phyloP scores from a whole-genome alignment of 2,113 vertebrate species.

The Ameiurus melas region DNA sequence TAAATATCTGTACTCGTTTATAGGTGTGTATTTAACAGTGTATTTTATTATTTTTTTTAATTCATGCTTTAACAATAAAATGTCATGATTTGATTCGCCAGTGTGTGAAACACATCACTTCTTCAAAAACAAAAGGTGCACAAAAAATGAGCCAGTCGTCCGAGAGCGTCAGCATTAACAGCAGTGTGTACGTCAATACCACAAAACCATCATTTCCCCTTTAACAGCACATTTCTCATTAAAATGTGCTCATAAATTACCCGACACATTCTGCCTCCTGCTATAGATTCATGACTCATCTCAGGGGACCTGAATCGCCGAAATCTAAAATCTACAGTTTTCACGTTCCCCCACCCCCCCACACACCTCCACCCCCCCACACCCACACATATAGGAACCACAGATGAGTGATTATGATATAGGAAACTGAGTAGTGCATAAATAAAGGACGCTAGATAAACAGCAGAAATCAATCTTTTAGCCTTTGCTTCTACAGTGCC shows the following conservation, averaged over 20 bases:
- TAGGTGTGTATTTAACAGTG: not conserved
- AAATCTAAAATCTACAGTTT: slow-evolving; percentile 59
- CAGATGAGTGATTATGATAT: slow-evolving; percentile 56
- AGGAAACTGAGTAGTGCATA: slow-evolving; percentile 57
- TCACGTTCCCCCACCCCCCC: not conserved
- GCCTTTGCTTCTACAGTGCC: slow-evolving; percentile 21
- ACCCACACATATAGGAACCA: slow-evolving; percentile 54
- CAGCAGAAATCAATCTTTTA: slow-evolving; percentile 28
- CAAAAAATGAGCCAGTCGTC: not conserved
- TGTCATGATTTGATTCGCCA: not conserved
- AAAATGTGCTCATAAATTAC: slow-evolving; percentile 26
- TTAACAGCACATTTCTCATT: slow-evolving; percentile 30
- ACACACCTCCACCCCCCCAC: not conserved
- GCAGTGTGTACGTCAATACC: not conserved
- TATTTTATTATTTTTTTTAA: not conserved
- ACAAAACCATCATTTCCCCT: slow-evolving; percentile 19
- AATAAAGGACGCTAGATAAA: slow-evolving; percentile 50
- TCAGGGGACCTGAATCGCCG: slow-evolving; percentile 30
- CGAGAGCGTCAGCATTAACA: not conserved
- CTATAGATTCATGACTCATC: slow-evolving; percentile 20
- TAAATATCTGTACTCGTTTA: not conserved
- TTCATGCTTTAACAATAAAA: not conserved
- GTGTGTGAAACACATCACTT: not conserved
- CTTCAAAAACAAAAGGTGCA: not conserved
- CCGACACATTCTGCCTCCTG: slow-evolving; percentile 6